Evolutionary conservation across 2,888 invertebrate genomes (phyloP), one percentile per base, ranked within the genome.

Genomic region (Lypha dubia): DNA sequence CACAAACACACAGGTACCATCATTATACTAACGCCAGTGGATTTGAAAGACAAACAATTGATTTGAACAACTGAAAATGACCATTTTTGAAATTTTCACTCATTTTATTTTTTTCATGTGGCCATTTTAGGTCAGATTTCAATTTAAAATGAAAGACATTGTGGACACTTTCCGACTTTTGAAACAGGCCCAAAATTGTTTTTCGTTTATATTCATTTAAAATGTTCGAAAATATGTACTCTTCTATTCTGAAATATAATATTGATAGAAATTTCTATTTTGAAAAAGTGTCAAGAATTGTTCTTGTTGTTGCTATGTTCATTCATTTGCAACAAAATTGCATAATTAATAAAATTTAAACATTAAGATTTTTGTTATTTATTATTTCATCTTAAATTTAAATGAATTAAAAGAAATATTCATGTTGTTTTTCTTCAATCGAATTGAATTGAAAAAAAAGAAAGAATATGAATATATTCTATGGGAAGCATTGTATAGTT

Each of bases 11-110:
- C n/a, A n/a, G n/a, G n/a, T n/a, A n/a, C n/a, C 24, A 51, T 32
- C 28, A 8, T 56, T 28, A 65, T 65, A 65, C 5, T 73, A 79
- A 71, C 83, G 70, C 81, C 70, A 75, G 62, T 8, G 46, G 41
- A 49, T 68, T 60, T 8, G 38, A 38, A 58, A 17, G 8, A 44
- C 11, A 41, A 32, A 15, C 7, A 74, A 79, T 70, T 83, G 63
- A 74, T 79, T 17, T 35, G 32, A 79, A 41, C 62, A 83, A 70
- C 79, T 79, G 63, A 79, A 46, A 53, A 62, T 79, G n/a, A 20
- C 63, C 63, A 79, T 71, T 56, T 79, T 46, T 71, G 70, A 46
- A 63, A 22, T 63, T 53, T 0, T 67, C 58, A n/a, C n/a, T 0
- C 1, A 11, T 49, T 35, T n/a, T 9, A 15, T 38, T 63, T 32